Conservation (phyloP, 2,113 vertebrate species). For the Falco punctatus region DNA sequence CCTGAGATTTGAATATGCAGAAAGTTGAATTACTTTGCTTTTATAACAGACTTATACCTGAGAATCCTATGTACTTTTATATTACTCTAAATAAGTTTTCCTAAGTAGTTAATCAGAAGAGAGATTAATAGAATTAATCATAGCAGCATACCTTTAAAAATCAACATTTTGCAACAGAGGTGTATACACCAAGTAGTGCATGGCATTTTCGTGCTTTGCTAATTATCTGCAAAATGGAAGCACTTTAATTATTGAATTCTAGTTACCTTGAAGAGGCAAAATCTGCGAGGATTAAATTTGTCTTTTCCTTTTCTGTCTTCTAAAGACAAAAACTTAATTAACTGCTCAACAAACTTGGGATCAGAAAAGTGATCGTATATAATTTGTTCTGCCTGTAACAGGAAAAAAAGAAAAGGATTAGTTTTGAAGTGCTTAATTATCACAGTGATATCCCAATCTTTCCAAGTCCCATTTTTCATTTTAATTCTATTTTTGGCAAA, state of each 20-base stretch:
- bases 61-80: neutral
- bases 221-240: neutral
- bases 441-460: neutral
- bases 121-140: neutral
- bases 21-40: neutral
- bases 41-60: neutral
- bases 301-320: slow-evolving; percentile 98
- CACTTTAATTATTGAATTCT: neutral
- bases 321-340: slow-evolving; percentile 94
- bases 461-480: neutral
- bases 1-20: neutral
- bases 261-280: slow-evolving; percentile 97
- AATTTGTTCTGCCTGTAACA: slow-evolving; percentile 88
- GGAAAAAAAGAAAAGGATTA: neutral
- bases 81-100: neutral
- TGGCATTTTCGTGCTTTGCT: neutral
- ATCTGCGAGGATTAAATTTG: slow-evolving; percentile 96
- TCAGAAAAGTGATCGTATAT: slow-evolving; percentile 96
- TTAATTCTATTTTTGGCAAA: neutral
- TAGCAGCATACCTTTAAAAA: neutral
- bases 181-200: neutral
- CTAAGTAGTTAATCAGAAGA: neutral
- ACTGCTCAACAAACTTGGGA: slow-evolving; percentile 90
- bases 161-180: neutral
- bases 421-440: neutral